Percentiles rank a stretch among this genome's conserved stretches.
Conservation (phyloP, 35 echinoderm and acorn worm species). For the Apostichopus japonicus region DNA sequence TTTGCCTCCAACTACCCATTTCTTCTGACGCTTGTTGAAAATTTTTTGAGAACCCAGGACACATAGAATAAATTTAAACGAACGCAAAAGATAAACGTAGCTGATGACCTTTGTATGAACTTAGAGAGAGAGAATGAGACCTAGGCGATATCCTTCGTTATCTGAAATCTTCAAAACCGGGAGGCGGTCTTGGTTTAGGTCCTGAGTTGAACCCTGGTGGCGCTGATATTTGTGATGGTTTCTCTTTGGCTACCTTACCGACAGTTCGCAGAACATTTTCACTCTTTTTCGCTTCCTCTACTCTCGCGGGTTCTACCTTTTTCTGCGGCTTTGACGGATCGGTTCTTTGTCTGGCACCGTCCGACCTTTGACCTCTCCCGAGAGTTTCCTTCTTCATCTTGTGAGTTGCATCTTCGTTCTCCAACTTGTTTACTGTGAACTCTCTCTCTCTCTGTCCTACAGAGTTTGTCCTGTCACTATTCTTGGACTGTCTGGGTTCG, state of each 20-base stretch:
- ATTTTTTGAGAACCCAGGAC: too few species aligned
- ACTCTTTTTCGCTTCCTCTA: neutral
- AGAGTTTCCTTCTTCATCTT: neutral
- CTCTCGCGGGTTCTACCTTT: neutral
- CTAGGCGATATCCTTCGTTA: neutral
- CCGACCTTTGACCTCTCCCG: slow-evolving; percentile 17
- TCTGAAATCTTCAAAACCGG: slow-evolving; percentile 71
- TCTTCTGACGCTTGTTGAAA: too few species aligned
- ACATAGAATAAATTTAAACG: too few species aligned
- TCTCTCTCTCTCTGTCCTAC: too few species aligned
- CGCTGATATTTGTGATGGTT: neutral
- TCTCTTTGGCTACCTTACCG: neutral
- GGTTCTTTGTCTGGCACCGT: neutral
- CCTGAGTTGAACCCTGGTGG: slow-evolving; percentile 2
- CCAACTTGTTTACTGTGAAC: too few species aligned
- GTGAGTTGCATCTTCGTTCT: neutral
- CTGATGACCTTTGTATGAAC: too few species aligned
- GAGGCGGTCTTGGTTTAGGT: slow-evolving; percentile 49
- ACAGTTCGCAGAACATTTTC: neutral
- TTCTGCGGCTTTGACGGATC: neutral
- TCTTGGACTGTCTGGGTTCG: neutral
- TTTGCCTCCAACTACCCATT: too few species aligned
- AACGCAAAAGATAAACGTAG: too few species aligned
- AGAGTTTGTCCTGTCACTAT: too few species aligned
- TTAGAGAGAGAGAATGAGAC: too few species aligned